Base-by-base conservation (phyloP, 2,888 invertebrate genomes). In the Drosophila gaucha region DNA sequence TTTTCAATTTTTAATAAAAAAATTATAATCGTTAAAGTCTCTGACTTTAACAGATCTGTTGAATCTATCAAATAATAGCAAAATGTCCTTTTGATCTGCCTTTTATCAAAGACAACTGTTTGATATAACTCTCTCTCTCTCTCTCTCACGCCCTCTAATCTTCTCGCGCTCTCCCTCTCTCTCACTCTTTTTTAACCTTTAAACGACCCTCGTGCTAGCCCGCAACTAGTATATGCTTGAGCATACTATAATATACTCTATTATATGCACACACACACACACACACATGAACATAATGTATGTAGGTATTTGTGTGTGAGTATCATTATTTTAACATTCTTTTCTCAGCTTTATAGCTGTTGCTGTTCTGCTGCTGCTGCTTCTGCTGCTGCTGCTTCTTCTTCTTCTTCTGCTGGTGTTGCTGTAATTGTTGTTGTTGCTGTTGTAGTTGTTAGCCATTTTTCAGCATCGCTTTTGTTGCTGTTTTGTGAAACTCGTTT, bases 401-500 rank as follows among this genome's bases (percentile, higher is more conserved):
- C n/a, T 22, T 20, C 39, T 12, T 35, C 41, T 43, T 33, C 14
- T 39, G 39, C n/a, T 26, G 14, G n/a, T n/a, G n/a, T n/a, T 41
- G 16, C 10, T 26, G 39, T 39, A 39, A 8, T n/a, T n/a, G 50
- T 20, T 38, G 30, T 6, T 31, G 24, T 0, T 52, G 20, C 2
- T 58, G 39, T 16, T 63, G 56, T 26, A 57, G 51, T 26, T 55
- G 35, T 75, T 70, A 33, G 63, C 70, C 57, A 63, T 51, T 69
- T 75, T 67, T 57, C 18, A 72, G 75, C 69, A 63, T 57, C 36
- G 69, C 47, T 67, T 67, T 67, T 78, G 68, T 59, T 60, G 65
- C 47, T 62, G 50, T 38, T 60, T 62, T 68, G 55, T 47, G 41
- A 82, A 86, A 86, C 86, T 68, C 66, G 86, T 80, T 79, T 41